phyloP scores from a whole-genome alignment of 2,113 vertebrate genomes.

The Pteropus alecto region DNA sequence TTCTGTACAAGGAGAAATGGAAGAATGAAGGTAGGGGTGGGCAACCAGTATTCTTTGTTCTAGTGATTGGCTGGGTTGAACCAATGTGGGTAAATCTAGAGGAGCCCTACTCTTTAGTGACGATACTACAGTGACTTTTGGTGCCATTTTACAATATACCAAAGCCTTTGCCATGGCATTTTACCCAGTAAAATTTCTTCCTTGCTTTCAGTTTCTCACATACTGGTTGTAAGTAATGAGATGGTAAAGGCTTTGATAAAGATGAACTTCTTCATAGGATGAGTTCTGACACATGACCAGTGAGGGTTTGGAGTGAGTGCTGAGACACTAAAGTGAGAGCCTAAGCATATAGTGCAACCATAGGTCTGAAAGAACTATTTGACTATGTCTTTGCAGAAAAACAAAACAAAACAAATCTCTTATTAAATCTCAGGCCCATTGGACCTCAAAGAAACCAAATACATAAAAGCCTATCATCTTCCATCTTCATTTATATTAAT shows the following conservation, averaged over 20 bases:
- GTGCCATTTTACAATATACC: not conserved
- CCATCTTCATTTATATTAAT: constrained; percentile 50
- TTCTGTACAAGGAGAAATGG: not conserved
- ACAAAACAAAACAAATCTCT: not conserved
- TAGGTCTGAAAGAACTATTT: not conserved
- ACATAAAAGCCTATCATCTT: constrained; percentile 20
- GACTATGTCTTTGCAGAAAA: not conserved
- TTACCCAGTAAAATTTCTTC: not conserved
- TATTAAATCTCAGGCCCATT: not conserved
- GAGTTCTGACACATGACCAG: not conserved
- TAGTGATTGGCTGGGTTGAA: not conserved
- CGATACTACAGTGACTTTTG: not conserved
- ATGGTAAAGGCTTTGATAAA: not conserved
- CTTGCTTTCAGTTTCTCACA: not conserved
- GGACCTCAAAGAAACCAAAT: constrained; percentile 36
- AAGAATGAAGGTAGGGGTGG: not conserved
- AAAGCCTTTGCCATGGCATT: not conserved
- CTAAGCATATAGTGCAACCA: not conserved
- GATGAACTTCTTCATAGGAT: not conserved
- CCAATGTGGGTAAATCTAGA: not conserved
- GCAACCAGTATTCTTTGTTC: not conserved
- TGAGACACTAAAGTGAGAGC: not conserved
- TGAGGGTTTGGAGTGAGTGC: not conserved
- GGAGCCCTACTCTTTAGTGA: not conserved
- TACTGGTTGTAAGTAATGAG: not conserved